Base-by-base conservation (phyloP, 2,797 vertebrate species). In the Brachyrhaphis roseni region DNA sequence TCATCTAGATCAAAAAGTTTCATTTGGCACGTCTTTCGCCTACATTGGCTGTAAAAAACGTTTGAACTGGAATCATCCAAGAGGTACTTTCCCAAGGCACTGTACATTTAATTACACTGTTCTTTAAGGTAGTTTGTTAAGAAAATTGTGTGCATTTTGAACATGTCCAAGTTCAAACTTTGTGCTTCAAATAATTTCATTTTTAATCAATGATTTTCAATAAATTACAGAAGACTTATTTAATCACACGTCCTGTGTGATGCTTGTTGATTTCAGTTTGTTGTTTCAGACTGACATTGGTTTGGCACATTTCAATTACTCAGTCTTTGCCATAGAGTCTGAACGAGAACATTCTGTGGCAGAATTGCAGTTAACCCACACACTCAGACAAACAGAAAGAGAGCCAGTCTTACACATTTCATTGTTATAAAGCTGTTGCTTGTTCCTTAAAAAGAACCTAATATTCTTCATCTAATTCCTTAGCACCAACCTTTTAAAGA, bases 281-380 rank as follows among this genome's bases (percentile, higher is more conserved):
- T 74, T 78, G 75, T 83, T 74, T 77, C 10, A 45, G 28, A 51
- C 72, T 36, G 46, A 10, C 39, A 15, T 74, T 43, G 47, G 47
- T 55, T 75, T 77, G 43, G 74, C 75, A 78, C 73, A 83, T 43
- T 41, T 80, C 47, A 62, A 70, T 80, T 73, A 83, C 53, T 76
- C 77, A 84, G 72, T 64, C 76, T 84, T 43, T 88, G 68, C 79
- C 72, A 78, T 53, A 81, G 45, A 78, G 64, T 64, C 36, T 62
- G 72, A 80, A 76, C 68, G 72, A 78, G 78, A 84, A 79, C 80
- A 68, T 87, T 88, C 82, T 76, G 59, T 82, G 77, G 75, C 84
- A 49, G 8, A 20, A 36, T 84, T 78, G 76, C 77, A 87, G 53
- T 78, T 81, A 75, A 76, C 64, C 80, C 41, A 71, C 34, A 85